These are phyloP conservation scores for Hippopotamyrus pictus DNA, from an alignment of 2,797 vertebrate species.

Conservation along the genomic window DNA sequence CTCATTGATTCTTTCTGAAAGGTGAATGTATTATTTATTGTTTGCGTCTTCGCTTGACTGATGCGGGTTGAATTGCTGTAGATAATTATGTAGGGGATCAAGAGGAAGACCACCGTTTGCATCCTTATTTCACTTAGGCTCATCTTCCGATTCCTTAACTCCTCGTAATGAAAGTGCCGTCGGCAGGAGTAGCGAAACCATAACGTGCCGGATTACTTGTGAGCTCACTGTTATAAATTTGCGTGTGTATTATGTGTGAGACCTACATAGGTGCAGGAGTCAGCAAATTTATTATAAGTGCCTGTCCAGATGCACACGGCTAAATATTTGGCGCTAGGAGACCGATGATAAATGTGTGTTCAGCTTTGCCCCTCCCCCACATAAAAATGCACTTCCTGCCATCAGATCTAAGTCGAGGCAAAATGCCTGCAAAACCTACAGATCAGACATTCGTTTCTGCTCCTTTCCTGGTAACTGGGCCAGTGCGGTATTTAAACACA, in stretches of 20 bases:
- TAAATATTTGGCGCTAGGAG: neutral
- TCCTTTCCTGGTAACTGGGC: neutral
- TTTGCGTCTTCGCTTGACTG: neutral
- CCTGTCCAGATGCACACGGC: neutral
- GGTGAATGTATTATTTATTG: conserved; percentile 15
- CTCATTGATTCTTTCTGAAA: neutral
- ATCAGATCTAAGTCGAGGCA: neutral
- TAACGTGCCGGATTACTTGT: neutral
- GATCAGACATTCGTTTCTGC: neutral
- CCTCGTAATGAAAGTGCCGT: neutral
- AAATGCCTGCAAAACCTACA: neutral
- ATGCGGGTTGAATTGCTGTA: neutral
- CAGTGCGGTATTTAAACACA: neutral
- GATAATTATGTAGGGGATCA: neutral
- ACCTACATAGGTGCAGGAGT: neutral
- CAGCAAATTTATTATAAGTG: neutral
- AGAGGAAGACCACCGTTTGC: neutral
- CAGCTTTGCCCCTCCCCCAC: neutral
- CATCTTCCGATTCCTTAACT: neutral
- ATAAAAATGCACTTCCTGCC: neutral
- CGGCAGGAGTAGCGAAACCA: neutral
- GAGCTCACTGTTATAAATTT: neutral
- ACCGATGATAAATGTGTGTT: conserved; percentile 1
- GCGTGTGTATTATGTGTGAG: neutral
- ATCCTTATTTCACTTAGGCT: neutral